A percentile compares a stretch with the other conserved stretches of the same genome.
Evolutionary conservation across 2,797 vertebrate species (phyloP).

Genomic region (Rhinatrema bivittatum): DNA sequence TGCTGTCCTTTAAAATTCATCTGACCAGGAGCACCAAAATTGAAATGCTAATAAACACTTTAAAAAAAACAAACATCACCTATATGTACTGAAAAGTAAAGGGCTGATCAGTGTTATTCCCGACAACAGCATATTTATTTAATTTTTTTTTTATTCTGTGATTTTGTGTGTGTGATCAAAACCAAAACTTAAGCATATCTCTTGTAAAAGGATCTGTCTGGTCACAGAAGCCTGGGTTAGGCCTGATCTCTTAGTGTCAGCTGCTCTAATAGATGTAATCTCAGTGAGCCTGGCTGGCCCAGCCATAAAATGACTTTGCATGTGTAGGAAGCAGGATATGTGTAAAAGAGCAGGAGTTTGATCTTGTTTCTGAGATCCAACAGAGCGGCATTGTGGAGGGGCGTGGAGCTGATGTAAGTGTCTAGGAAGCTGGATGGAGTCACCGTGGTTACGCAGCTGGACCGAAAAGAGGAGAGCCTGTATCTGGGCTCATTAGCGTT

Average conservation of each 20-base stretch:
- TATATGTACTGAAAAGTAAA: no score
- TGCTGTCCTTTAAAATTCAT: no score
- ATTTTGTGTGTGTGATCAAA: no score
- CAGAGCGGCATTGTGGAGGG: conserved; percentile 64
- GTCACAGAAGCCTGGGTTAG: no score
- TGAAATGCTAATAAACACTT: no score
- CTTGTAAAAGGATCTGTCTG: no score
- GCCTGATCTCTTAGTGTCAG: conserved; percentile 39
- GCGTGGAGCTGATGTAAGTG: conserved; percentile 66
- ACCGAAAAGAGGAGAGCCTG: conserved; percentile 68
- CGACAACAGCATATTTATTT: no score
- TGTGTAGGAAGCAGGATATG: conserved; percentile 69
- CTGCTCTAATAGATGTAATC: conserved; percentile 37
- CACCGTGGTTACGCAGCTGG: conserved; percentile 67
- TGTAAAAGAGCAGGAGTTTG: conserved; percentile 64
- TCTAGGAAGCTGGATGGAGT: conserved; percentile 62
- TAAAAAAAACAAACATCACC: no score
- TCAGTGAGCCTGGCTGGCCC: conserved; percentile 56
- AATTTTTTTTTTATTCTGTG: no score
- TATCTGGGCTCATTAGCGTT: conserved; percentile 68
- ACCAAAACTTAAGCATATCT: no score
- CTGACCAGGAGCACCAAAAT: no score
- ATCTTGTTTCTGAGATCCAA: conserved; percentile 69
- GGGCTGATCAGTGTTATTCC: no score
- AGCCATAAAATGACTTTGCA: conserved; percentile 63